phyloP scores from a whole-genome alignment of 1,140 invertebrate genomes.

The Calephelis nemesis region DNA sequence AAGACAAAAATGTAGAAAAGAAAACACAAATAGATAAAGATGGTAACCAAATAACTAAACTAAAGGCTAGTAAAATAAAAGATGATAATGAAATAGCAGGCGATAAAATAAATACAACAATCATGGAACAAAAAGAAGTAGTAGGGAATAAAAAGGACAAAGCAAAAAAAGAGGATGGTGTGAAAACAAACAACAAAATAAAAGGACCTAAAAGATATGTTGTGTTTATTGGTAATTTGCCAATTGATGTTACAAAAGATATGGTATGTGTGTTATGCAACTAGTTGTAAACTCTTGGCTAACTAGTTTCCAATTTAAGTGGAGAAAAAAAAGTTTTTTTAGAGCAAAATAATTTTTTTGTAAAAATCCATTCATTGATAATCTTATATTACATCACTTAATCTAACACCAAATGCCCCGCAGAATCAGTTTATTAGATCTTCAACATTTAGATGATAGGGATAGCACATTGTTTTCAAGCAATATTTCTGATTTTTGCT shows the following conservation, averaged over 20 bases:
- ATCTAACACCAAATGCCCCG: no score
- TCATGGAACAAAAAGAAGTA: background rate
- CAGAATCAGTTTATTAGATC: no score
- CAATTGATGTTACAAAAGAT: slow-evolving; percentile 52
- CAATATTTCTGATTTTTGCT: no score
- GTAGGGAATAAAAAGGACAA: slow-evolving; percentile 8
- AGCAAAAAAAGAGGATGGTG: slow-evolving; percentile 22
- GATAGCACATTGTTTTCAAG: no score
- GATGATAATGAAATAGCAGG: slow-evolving; percentile 19
- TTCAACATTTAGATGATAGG: no score
- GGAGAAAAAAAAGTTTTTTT: no score
- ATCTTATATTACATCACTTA: no score
- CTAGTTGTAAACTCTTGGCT: no score
- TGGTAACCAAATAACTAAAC: slow-evolving; percentile 21
- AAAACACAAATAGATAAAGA: slow-evolving; percentile 28
- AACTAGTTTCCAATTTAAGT: no score
- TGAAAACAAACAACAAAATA: slow-evolving; percentile 37
- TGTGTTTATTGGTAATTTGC: slow-evolving; percentile 67
- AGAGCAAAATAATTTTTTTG: no score
- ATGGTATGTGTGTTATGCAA: slow-evolving; percentile 40
- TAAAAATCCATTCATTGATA: no score
- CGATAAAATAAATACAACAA: slow-evolving; percentile 25
- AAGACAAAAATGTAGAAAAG: slow-evolving; percentile 26
- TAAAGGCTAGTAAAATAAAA: slow-evolving; percentile 28
- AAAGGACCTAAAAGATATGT: slow-evolving; percentile 69